Conservation (phyloP, 2,113 vertebrate genomes). For the Artemisiospiza belli region DNA sequence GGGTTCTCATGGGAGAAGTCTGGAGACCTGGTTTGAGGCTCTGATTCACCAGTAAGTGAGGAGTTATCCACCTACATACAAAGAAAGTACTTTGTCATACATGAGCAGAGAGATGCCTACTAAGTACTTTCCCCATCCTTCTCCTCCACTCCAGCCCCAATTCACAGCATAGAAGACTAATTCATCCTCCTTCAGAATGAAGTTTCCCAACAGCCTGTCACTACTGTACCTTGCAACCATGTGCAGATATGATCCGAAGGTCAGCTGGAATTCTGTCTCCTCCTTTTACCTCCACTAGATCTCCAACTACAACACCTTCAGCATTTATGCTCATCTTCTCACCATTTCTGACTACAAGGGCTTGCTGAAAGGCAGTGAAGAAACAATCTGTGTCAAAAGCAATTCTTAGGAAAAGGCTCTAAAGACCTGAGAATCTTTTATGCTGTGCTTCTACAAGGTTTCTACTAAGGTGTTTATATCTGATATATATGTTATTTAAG, state of each 20-base stretch:
- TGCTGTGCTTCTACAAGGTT: neutral
- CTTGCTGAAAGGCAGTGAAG: conserved; percentile 82
- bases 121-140: neutral
- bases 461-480: neutral
- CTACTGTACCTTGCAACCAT: conserved; percentile 89
- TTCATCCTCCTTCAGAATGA: neutral
- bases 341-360: conserved; percentile 92
- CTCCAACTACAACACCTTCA: conserved; percentile 90
- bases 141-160: neutral
- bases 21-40: conserved; percentile 82
- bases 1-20: conserved; percentile 84
- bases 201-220: neutral
- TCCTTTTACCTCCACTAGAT: conserved; percentile 95
- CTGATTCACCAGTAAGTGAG: conserved; percentile 87
- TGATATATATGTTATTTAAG: neutral
- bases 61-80: conserved; percentile 91
- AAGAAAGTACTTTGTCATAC: neutral
- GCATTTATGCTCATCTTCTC: conserved; percentile 94
- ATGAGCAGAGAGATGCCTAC: neutral
- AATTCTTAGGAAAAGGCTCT: neutral
- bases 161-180: neutral
- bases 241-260: conserved; percentile 92
- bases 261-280: conserved; percentile 96
- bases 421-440: neutral
- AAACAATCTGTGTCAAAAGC: neutral